These are phyloP conservation scores for Nasonia longicornis DNA, from an alignment of 1,140 invertebrate species.

Conservation along the genomic window DNA sequence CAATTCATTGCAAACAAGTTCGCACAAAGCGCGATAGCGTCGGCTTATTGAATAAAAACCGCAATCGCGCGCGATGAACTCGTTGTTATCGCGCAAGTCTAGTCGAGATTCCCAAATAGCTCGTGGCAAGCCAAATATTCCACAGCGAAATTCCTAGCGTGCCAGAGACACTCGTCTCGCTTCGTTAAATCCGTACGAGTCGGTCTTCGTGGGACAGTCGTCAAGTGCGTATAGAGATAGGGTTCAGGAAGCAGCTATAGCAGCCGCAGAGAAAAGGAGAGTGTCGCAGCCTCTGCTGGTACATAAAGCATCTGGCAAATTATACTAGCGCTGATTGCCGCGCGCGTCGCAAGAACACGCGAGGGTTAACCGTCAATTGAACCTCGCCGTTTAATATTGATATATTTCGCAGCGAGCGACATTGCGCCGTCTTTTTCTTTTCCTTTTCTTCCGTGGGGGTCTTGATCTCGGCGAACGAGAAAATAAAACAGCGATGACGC, in stretches of 20 bases:
- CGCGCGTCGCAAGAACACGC: constrained; percentile 28
- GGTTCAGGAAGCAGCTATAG: constrained; percentile 47
- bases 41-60: too few relatives aligned
- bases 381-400: constrained; percentile 51
- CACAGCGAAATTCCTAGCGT: not conserved
- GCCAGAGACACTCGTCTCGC: not conserved
- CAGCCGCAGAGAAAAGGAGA: not conserved
- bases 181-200: not conserved
- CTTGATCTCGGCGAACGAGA: not conserved
- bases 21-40: too few relatives aligned
- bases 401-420: not conserved
- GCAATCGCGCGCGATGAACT: too few relatives aligned
- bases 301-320: constrained; percentile 41
- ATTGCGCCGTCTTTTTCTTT: not conserved
- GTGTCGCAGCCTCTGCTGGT: too few relatives aligned
- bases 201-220: not conserved
- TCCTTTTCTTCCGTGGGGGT: constrained; percentile 8
- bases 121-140: not conserved
- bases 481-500: not conserved
- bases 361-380: constrained; percentile 61
- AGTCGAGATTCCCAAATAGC: not conserved
- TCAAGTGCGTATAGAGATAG: not conserved
- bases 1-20: too few relatives aligned
- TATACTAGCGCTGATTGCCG: constrained; percentile 56
- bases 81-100: not conserved